Conservation (phyloP, 2,888 invertebrate genomes). For the Monochamus alternatus region DNA sequence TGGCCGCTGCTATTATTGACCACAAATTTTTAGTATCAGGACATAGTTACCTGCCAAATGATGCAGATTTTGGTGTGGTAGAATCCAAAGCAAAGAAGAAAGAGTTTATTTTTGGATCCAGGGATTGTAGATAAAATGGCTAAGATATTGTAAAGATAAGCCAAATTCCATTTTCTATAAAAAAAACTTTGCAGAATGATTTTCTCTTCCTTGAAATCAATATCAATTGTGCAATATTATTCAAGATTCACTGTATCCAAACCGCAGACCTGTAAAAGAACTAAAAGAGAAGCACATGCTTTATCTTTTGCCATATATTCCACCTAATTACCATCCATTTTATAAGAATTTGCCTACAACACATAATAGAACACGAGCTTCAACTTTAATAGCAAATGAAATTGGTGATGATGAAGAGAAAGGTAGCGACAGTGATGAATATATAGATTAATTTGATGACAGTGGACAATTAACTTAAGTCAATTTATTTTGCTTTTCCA, state of each 20-base stretch:
- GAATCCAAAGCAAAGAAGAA: background rate
- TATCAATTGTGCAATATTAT: slow-evolving; percentile 19
- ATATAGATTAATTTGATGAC: too few species aligned
- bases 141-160: slow-evolving; percentile 29
- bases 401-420: too few species aligned
- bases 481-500: too few species aligned
- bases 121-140: slow-evolving; percentile 24
- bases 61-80: too few species aligned
- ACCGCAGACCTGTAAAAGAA: slow-evolving; percentile 17
- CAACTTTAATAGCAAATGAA: too few species aligned
- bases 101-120: slow-evolving; percentile 13
- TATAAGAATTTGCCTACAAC: slow-evolving; percentile 25
- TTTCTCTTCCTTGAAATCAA: slow-evolving; percentile 12
- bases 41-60: too few species aligned
- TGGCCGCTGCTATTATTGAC: too few species aligned
- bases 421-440: too few species aligned
- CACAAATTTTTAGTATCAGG: too few species aligned
- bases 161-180: slow-evolving; percentile 28
- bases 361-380: slow-evolving; percentile 8
- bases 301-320: slow-evolving; percentile 27
- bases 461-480: too few species aligned
- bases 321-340: slow-evolving; percentile 27
- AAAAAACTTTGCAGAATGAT: slow-evolving; percentile 31
- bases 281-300: slow-evolving; percentile 9
- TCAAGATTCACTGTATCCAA: slow-evolving; percentile 25